Conservation (phyloP, 2,113 vertebrate genomes). For the Pandion haliaetus region DNA sequence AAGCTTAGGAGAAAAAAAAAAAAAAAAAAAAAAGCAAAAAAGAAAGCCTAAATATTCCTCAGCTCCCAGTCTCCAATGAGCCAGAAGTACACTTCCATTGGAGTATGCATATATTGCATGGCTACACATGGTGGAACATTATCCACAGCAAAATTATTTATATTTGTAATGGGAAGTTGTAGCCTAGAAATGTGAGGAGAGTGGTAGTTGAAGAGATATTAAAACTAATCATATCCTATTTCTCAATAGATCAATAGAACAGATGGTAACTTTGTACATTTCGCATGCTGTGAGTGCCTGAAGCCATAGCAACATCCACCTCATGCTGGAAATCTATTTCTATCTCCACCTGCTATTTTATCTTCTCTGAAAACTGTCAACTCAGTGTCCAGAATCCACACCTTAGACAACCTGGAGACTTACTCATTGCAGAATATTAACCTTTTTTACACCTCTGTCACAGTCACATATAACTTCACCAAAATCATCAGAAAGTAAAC, state of each 20-base stretch:
- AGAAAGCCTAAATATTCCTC: neutral
- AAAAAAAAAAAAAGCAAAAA: neutral
- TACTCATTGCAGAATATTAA: neutral
- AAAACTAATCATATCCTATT: slow-evolving; percentile 14
- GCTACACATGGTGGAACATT: neutral
- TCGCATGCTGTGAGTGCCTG: neutral
- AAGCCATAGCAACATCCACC: slow-evolving; percentile 32
- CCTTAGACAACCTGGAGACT: neutral
- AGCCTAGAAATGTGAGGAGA: neutral
- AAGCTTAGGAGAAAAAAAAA: neutral
- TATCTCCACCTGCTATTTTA: slow-evolving; percentile 5
- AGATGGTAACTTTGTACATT: slow-evolving; percentile 11
- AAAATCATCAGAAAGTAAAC: neutral
- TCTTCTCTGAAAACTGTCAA: slow-evolving; percentile 8
- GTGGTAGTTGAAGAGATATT: neutral
- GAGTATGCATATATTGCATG: neutral
- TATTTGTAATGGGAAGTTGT: neutral
- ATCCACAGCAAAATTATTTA: neutral
- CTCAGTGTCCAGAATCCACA: neutral
- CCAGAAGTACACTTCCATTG: neutral
- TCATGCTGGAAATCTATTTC: slow-evolving; percentile 39
- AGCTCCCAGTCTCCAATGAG: neutral
- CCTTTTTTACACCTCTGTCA: neutral
- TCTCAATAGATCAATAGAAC: slow-evolving; percentile 23
- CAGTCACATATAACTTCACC: neutral